Evolutionary conservation across 2,888 invertebrate genomes (phyloP).

Genomic region (Dasysyrphus albostriatus): DNA sequence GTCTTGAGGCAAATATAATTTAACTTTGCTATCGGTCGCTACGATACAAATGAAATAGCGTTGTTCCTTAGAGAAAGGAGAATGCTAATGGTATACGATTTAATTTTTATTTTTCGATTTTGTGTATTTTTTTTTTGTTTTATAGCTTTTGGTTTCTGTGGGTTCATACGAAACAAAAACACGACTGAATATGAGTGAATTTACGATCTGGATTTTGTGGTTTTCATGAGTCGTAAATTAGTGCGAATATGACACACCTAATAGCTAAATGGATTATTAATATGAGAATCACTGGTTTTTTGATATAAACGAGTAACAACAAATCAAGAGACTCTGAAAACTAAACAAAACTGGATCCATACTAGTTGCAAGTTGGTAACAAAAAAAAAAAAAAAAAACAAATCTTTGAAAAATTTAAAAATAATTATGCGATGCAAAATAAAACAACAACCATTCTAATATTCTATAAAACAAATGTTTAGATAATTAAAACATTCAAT

Average conservation of each 20-base stretch:
- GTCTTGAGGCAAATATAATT: neutral
- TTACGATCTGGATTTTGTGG: slow-evolving; percentile 67
- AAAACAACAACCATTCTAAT: no score
- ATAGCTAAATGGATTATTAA: slow-evolving; percentile 53
- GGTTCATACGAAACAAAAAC: neutral
- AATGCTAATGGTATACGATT: slow-evolving; percentile 33
- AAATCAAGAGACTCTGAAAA: neutral
- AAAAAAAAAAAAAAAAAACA: no score
- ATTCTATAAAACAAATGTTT: no score
- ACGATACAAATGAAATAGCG: slow-evolving; percentile 16
- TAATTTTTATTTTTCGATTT: neutral
- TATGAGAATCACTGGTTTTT: slow-evolving; percentile 14
- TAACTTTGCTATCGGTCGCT: neutral
- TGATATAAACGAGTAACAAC: neutral
- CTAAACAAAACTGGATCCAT: neutral
- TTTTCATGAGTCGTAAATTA: slow-evolving; percentile 63
- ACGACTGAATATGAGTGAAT: slow-evolving; percentile 42
- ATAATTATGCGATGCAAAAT: no score
- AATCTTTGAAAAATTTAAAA: no score
- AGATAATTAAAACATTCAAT: no score
- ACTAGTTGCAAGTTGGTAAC: neutral
- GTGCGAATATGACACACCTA: slow-evolving; percentile 69
- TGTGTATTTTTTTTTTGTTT: slow-evolving; percentile 7
- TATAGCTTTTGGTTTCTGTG: slow-evolving; percentile 7
- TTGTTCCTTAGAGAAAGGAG: neutral